These are phyloP conservation scores for Caenorhabditis becei DNA, from an alignment of 2,888 invertebrate species.

Conservation along the genomic window DNA sequence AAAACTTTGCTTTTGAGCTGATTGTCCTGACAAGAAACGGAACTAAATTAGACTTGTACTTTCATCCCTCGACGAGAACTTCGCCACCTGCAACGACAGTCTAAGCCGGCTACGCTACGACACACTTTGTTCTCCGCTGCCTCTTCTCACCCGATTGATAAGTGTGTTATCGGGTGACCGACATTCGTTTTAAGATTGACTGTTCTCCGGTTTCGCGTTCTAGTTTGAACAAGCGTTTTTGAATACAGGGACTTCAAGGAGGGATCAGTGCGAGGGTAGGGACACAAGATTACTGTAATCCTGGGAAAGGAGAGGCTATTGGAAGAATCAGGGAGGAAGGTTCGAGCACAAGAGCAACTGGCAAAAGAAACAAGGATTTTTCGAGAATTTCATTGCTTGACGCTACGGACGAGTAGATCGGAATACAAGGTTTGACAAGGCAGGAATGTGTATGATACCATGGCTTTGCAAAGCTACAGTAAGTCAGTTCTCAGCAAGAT, in stretches of 20 bases:
- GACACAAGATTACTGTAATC: too few relatives aligned
- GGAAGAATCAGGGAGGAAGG: too few relatives aligned
- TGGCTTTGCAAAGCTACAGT: too few relatives aligned
- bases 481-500: too few relatives aligned
- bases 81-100: background rate
- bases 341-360: too few relatives aligned
- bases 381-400: too few relatives aligned
- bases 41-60: constrained; percentile 2
- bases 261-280: too few relatives aligned
- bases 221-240: constrained; percentile 30
- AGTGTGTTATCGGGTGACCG: constrained; percentile 25
- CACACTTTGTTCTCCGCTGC: constrained; percentile 20
- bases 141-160: constrained; percentile 39
- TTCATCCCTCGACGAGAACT: background rate
- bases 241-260: background rate
- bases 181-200: constrained; percentile 13
- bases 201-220: constrained; percentile 40
- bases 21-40: background rate
- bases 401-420: too few relatives aligned
- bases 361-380: too few relatives aligned
- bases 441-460: too few relatives aligned
- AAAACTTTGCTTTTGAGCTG: background rate
- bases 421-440: too few relatives aligned
- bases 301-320: too few relatives aligned
- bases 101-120: constrained; percentile 6